Percentiles rank a stretch among this genome's conserved stretches.
phyloP scores from a whole-genome alignment of 2,113 vertebrate genomes.

The Plecotus auritus region DNA sequence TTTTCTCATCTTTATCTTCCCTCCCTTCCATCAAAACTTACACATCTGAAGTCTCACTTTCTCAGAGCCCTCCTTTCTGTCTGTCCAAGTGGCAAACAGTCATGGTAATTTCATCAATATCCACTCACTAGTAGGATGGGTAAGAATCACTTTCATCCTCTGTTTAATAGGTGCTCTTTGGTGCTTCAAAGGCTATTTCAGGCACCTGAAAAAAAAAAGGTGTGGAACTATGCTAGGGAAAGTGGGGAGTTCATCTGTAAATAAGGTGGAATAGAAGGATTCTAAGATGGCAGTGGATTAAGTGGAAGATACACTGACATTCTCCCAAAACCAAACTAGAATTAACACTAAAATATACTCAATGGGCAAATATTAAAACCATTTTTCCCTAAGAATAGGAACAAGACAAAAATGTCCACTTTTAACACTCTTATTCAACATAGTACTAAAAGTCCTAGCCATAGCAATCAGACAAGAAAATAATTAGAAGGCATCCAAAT shows the following conservation, averaged over 20 bases:
- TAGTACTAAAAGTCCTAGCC: no score
- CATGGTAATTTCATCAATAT: neutral
- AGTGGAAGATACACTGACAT: no score
- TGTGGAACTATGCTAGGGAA: neutral
- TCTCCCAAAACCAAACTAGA: no score
- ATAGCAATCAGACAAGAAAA: no score
- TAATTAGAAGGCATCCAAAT: no score
- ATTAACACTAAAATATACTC: no score
- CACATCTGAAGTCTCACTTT: neutral
- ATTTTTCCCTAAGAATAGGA: no score
- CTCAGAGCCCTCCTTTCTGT: neutral
- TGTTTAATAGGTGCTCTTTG: neutral
- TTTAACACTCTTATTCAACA: no score
- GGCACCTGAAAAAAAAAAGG: neutral
- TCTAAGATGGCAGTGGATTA: no score
- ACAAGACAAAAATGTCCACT: no score
- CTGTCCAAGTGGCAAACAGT: neutral
- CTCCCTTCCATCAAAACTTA: neutral
- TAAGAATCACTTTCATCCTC: neutral
- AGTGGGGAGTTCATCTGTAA: neutral
- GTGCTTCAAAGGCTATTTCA: neutral
- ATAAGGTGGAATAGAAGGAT: neutral
- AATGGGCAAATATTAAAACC: no score
- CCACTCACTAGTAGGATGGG: neutral
- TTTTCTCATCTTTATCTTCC: neutral